Percentiles rank a stretch among this genome's conserved stretches.
phyloP scores from a whole-genome alignment of 2,113 vertebrate genomes.

The Crypturellus undulatus region DNA sequence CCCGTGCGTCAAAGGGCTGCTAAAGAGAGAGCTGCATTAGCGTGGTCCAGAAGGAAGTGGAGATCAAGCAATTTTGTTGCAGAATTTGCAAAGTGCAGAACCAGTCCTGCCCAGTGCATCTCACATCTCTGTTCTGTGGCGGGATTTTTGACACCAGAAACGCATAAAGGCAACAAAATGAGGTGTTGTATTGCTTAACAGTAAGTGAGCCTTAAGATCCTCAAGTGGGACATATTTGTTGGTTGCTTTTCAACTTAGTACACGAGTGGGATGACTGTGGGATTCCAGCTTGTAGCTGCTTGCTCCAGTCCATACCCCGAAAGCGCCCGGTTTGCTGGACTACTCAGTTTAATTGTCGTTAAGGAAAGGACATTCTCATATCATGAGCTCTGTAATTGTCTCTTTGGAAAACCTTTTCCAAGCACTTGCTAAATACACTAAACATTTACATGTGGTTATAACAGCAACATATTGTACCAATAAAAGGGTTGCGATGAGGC shows the following conservation, averaged over 20 bases:
- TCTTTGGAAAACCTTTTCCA: slow-evolving; percentile 11
- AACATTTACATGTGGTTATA: neutral
- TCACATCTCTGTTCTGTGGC: neutral
- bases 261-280: neutral
- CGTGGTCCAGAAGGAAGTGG: neutral
- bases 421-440: slow-evolving; percentile 10
- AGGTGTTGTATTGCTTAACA: neutral
- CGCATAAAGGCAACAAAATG: neutral
- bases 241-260: neutral
- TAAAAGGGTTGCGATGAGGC: neutral
- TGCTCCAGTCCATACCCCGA: neutral
- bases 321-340: neutral
- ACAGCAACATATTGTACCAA: neutral
- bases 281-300: neutral
- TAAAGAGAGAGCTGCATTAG: neutral
- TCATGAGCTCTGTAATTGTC: neutral
- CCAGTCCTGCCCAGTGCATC: rapidly evolving
- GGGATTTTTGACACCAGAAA: neutral
- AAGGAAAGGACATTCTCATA: neutral
- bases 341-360: neutral
- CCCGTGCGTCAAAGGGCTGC: neutral
- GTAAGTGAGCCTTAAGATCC: no score
- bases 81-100: neutral
- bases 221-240: neutral
- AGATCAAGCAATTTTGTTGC: neutral